Base-by-base conservation (phyloP, 2,888 invertebrate species). In the Drosophila hamatofila region DNA sequence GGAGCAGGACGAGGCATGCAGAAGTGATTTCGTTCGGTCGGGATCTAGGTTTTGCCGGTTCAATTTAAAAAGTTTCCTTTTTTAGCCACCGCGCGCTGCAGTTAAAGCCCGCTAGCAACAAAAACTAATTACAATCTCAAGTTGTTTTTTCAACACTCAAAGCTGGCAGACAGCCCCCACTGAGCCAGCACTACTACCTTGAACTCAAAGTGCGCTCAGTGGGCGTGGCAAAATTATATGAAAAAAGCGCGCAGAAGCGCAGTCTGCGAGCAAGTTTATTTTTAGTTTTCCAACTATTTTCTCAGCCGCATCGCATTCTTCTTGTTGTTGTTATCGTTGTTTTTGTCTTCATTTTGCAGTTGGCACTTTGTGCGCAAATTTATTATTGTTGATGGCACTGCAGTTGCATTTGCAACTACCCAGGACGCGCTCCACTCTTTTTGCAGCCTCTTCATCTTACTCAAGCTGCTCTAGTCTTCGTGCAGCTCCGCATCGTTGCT, bases 81-180 rank as follows among this genome's bases (percentile, higher is more conserved):
- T 46, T 58, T 37, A 37, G 21, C 11, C 41, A n/a, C 23, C 61
- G 61, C 42, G 18, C 35, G 61, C 71, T 66, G 69, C 74, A 83
- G 77, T 75, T 85, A 84, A 80, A 79, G 75, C 85, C 91, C 89
- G 81, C 75, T 67, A 91, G 88, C 87, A 85, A 87, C 85, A 89
- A 91, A 91, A 90, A 91, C 91, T 90, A 90, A 90, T 90, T 90
- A 90, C 83, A 91, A 83, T 85, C 81, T 91, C 79, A 78, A 85
- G 90, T 81, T 87, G 87, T 86, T 83, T 80, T 80, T 77, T 79
- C 72, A 80, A 73, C 79, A 75, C 90, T 84, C 90, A 75, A 75
- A 71, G 80, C 68, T 51, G 52, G 68, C 51, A 72, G 66, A 69
- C 73, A 46, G 18, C 71, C 54, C 37, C 58, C 66, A 18, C 12